phyloP scores from a whole-genome alignment of 2,113 vertebrate genomes.

The Plestiodon gilberti region DNA sequence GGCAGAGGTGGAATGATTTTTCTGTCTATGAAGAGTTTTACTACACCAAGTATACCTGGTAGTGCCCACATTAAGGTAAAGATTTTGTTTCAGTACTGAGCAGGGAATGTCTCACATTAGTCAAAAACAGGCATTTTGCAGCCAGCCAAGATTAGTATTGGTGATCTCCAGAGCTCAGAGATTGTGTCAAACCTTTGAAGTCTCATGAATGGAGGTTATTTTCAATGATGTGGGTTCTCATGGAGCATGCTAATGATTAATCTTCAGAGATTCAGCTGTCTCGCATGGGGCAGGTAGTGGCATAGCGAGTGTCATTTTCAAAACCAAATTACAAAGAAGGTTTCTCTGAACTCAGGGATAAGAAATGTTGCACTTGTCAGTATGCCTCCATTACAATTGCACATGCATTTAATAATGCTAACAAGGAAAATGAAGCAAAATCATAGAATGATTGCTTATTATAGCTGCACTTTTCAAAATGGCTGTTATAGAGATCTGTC shows the following conservation, averaged over 20 bases:
- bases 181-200: background rate
- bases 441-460: background rate
- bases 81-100: background rate
- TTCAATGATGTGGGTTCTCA: background rate
- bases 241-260: background rate
- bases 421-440: background rate
- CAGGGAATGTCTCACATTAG: background rate
- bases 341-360: slow-evolving; percentile 20
- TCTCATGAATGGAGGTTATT: background rate
- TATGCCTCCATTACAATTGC: slow-evolving; percentile 17
- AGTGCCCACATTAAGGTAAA: accelerated
- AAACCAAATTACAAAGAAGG: background rate
- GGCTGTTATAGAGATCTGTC: background rate
- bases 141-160: background rate
- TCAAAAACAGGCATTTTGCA: background rate
- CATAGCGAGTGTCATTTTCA: background rate
- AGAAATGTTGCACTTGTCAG: slow-evolving; percentile 20
- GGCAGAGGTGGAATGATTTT: background rate
- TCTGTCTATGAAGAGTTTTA: background rate
- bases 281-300: background rate
- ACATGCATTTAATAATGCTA: slow-evolving; percentile 18
- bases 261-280: background rate
- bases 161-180: background rate
- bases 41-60: background rate
- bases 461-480: background rate